Percentiles rank a stretch among this genome's conserved stretches.
These are phyloP conservation scores for Drosophila borborema DNA, from an alignment of 2,888 invertebrate species.

Conservation along the genomic window DNA sequence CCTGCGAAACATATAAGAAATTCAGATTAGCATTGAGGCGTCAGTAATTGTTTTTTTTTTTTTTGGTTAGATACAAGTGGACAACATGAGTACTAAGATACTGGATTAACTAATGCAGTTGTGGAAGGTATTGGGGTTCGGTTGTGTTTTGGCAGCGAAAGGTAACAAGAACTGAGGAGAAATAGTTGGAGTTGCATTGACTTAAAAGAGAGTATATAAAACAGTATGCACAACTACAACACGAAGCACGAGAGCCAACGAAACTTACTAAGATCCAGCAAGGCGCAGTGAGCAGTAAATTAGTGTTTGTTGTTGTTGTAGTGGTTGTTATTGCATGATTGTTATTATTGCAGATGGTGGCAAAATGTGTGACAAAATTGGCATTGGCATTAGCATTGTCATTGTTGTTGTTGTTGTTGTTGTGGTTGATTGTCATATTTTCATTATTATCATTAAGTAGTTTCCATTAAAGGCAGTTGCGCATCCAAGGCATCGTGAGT, in stretches of 20 bases:
- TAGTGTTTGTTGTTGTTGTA: slow-evolving; percentile 61
- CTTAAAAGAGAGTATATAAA: slow-evolving; percentile 16
- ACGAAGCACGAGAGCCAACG: slow-evolving; percentile 63
- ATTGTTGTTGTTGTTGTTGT: slow-evolving; percentile 50
- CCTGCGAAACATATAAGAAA: slow-evolving; percentile 64
- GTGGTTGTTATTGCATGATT: slow-evolving; percentile 62
- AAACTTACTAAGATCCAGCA: slow-evolving; percentile 85
- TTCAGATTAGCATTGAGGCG: slow-evolving; percentile 11
- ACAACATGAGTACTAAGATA: slow-evolving; percentile 42
- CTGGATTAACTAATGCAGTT: slow-evolving; percentile 47
- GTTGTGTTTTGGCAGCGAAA: slow-evolving; percentile 22
- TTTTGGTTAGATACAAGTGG: slow-evolving; percentile 9
- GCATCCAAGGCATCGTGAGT: slow-evolving; percentile 52
- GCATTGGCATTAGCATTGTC: slow-evolving; percentile 57
- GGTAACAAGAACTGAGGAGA: slow-evolving; percentile 32
- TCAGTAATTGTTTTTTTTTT: background rate
- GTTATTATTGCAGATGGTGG: slow-evolving; percentile 63
- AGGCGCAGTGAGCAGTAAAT: slow-evolving; percentile 70
- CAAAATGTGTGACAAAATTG: slow-evolving; percentile 66
- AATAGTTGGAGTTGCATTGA: slow-evolving; percentile 38
- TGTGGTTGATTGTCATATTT: slow-evolving; percentile 54
- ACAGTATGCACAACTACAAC: slow-evolving; percentile 62
- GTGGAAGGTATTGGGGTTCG: slow-evolving; percentile 4
- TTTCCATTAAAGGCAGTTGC: slow-evolving; percentile 55
- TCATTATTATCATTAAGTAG: slow-evolving; percentile 43